Base-by-base conservation (phyloP, 2,113 vertebrate species). In the Rhabdomys dilectus region DNA sequence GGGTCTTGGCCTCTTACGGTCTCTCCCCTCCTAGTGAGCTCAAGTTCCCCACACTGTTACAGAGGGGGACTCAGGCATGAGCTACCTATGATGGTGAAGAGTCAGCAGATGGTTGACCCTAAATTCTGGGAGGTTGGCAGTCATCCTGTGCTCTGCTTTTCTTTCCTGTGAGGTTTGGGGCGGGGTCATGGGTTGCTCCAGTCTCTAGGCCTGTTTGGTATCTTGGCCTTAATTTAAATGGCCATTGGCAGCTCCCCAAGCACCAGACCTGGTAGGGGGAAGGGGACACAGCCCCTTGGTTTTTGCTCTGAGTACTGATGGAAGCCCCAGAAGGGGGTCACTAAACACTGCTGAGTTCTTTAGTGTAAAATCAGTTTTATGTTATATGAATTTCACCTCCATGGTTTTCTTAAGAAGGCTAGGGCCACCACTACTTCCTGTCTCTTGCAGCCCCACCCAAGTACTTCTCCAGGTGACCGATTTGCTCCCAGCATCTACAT, bases 181-280 rank as follows among this genome's bases (percentile, higher is more conserved):
- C 1, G 75, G 80, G 82, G 51, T 19, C 82, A 88, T 45, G 89
- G 88, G 72, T 76, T 93, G 91, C 31, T 45, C 84, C 77, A 16
- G 10, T 39, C 86, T 94, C 95, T 66, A 76, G 93, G 88, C 77
- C 98, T 98, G 98, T 88, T 96, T 93, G 97, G 86, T 87, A 88
- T 98, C 97, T 97, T 90, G 72, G 86, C 51, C 80, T 96, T 97
- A 97, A 97, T 96, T 91, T 93, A 97, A 97, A 97, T 97, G 94
- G 68, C 89, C 68, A 78, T 68, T 97, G 98, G 97, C 97, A 98
- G 97, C 88, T 97, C 93, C 94, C 64, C 21, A 34, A 93, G 75
- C 62, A 87, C 48, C 45, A 78, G 86, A 82, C 68, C 64, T 56
- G 84, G 93, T 75, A 36, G 93, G 77, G 60, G 88, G 68, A 92